Evolutionary conservation across 2,797 vertebrate species (phyloP).

Genomic region (Amblyopsis hoosieri): DNA sequence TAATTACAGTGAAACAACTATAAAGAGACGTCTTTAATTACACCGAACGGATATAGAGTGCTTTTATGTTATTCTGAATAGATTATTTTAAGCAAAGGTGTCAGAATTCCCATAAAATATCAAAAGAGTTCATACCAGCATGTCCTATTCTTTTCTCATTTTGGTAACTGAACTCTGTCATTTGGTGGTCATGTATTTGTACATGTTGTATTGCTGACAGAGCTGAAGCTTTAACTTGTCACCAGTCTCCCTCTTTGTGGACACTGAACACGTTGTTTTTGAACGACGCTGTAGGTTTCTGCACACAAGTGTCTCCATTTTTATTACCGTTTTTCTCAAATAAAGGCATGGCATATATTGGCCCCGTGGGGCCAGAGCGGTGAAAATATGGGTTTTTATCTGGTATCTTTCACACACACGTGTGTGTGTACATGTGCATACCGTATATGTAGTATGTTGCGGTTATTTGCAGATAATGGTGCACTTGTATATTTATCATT

Average conservation of each 20-base stretch:
- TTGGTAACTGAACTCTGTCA: conserved; percentile 50
- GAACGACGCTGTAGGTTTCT: background rate
- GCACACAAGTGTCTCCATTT: background rate
- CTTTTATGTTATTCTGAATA: conserved; percentile 44
- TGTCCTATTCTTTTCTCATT: conserved; percentile 37
- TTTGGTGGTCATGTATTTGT: conserved; percentile 31
- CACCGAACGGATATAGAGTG: conserved; percentile 47
- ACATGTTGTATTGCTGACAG: conserved; percentile 37
- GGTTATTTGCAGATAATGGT: conserved; percentile 1
- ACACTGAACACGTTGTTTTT: background rate
- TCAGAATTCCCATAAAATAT: conserved; percentile 35
- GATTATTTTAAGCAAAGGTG: conserved; percentile 55
- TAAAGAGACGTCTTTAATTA: conserved; percentile 57
- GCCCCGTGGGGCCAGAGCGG: no score
- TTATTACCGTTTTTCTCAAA: background rate
- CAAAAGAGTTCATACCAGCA: background rate
- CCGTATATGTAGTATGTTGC: background rate
- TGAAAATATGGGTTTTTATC: no score
- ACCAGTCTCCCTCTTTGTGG: background rate
- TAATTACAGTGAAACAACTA: conserved; percentile 57
- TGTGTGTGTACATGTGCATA: background rate
- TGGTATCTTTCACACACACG: background rate
- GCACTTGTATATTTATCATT: background rate
- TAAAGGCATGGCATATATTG: background rate
- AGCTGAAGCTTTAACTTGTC: conserved; percentile 18